phyloP scores from a whole-genome alignment of 2,888 invertebrate genomes.

The Polyommatus iphigenia region DNA sequence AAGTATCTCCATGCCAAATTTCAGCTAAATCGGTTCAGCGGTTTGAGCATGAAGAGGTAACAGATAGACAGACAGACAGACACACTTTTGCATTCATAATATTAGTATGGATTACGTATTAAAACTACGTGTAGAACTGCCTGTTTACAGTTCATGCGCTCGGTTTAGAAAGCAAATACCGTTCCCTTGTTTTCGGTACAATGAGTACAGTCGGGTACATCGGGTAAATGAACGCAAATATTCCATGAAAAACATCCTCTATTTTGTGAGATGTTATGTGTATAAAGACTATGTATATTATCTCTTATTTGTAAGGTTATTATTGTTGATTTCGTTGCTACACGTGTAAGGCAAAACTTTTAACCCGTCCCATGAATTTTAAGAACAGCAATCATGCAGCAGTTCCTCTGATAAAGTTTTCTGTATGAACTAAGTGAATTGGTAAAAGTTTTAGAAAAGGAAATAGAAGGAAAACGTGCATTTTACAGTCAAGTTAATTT shows the following conservation, averaged over 20 bases:
- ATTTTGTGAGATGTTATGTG: not conserved
- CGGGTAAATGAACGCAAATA: slow-evolving; percentile 4
- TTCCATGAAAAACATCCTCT: not conserved
- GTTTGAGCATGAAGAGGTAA: too few relatives aligned
- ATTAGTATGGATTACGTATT: too few relatives aligned
- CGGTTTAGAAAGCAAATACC: not conserved
- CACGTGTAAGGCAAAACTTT: too few relatives aligned
- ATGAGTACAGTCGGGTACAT: too few relatives aligned
- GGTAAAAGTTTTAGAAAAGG: not conserved
- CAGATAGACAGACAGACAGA: too few relatives aligned
- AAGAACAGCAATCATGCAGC: not conserved
- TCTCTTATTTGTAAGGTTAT: not conserved
- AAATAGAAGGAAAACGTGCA: not conserved
- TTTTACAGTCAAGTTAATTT: not conserved
- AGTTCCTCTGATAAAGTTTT: not conserved
- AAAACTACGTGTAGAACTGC: not conserved
- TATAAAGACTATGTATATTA: not conserved
- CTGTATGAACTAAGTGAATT: not conserved
- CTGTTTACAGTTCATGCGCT: not conserved
- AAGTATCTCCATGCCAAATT: too few relatives aligned
- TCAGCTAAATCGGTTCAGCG: too few relatives aligned
- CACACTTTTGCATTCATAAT: too few relatives aligned
- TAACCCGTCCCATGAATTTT: not conserved
- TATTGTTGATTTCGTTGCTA: too few relatives aligned
- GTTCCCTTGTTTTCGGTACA: not conserved